Evolutionary conservation across 2,888 invertebrate species (phyloP).

Genomic region (Conus canariensis): DNA sequence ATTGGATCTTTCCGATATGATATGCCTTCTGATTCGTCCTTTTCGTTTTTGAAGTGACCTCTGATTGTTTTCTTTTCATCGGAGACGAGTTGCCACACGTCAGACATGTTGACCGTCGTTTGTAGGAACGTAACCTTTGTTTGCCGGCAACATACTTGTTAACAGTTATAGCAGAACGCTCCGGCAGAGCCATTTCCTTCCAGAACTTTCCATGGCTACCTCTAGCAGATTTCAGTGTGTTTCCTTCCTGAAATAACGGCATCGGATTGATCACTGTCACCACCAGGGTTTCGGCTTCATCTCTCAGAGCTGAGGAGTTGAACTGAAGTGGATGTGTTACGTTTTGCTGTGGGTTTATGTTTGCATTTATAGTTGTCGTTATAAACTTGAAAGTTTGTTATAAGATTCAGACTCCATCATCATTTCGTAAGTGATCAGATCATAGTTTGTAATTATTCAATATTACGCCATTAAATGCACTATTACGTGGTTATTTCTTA

Average conservation of each 20-base stretch:
- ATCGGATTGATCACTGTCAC: constrained; percentile 1
- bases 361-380: too few species aligned
- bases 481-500: too few species aligned
- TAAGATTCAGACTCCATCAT: too few species aligned
- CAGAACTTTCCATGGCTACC: not conserved
- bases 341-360: too few species aligned
- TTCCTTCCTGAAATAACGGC: constrained; percentile 8
- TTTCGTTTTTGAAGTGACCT: constrained; percentile 31
- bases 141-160: not conserved
- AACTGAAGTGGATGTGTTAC: too few species aligned
- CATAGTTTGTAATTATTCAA: too few species aligned
- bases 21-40: constrained; percentile 25
- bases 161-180: not conserved
- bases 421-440: too few species aligned
- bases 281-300: not conserved
- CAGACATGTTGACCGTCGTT: constrained; percentile 37
- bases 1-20: constrained; percentile 35
- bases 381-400: too few species aligned
- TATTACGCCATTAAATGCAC: too few species aligned
- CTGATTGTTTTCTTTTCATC: constrained; percentile 32
- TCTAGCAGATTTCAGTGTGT: constrained; percentile 20
- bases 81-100: constrained; percentile 22
- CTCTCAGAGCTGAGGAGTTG: too few species aligned
- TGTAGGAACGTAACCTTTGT: constrained; percentile 32
- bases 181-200: not conserved